Percentiles rank a stretch among this genome's conserved stretches.
phyloP scores from a whole-genome alignment of 2,113 vertebrate genomes.

The Gracilinanus agilis region DNA sequence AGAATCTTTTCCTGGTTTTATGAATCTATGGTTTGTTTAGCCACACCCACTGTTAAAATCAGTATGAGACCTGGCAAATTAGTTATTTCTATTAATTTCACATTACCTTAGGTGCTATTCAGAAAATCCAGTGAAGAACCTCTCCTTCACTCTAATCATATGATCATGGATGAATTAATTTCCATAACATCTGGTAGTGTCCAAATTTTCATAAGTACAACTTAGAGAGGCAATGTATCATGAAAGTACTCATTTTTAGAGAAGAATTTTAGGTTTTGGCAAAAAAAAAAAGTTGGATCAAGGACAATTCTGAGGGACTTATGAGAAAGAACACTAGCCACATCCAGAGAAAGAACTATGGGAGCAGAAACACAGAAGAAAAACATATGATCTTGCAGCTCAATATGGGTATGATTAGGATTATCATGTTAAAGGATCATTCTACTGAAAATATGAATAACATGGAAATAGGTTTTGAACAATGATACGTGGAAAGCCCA shows the following conservation, averaged over 20 bases:
- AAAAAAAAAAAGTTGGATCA: no score
- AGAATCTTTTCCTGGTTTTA: neutral
- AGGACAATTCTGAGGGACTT: no score
- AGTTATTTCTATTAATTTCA: neutral
- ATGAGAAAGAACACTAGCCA: no score
- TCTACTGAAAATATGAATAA: no score
- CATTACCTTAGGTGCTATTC: neutral
- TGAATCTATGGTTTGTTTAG: neutral
- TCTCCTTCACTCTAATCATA: neutral
- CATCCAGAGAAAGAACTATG: no score
- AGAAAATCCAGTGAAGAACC: neutral
- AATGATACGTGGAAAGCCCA: no score
- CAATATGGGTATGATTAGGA: no score
- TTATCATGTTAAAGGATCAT: no score
- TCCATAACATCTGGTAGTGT: neutral
- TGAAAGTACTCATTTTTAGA: neutral
- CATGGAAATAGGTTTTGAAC: no score
- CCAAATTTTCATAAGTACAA: neutral
- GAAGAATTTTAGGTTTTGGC: neutral
- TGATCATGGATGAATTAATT: neutral
- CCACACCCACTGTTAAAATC: neutral
- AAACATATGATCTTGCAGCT: no score
- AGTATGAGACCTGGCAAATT: neutral
- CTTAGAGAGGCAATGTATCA: neutral
- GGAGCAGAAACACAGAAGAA: no score